Base-by-base conservation (phyloP, 2,113 vertebrate genomes). In the Panurus biarmicus region DNA sequence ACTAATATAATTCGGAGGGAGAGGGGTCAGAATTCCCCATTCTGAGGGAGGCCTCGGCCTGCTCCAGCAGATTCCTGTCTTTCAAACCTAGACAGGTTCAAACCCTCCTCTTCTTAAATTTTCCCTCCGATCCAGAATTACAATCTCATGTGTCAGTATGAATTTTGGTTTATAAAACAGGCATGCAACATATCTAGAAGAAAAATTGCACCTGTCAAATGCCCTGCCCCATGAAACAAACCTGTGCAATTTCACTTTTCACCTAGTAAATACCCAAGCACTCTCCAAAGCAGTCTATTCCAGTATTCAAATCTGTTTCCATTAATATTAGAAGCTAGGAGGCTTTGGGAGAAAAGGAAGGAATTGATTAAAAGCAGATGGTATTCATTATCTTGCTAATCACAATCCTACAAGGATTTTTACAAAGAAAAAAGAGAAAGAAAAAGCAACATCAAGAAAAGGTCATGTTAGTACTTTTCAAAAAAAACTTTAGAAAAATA, bases 151-250 rank as follows among this genome's bases (percentile, higher is more conserved):
- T 96, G 96, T 93, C 97, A 95, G 65, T 79, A 94, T 85, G 91
- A 93, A 96, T 97, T 97, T 95, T 95, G 93, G 88, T 97, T 98
- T 97, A 97, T 97, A 97, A 97, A 98, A 96, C 95, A 97, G 93
- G 96, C 94, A 96, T 97, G 96, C 87, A 98, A 97, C 96, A 97
- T 95, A 95, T 91, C 96, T 85, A 94, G 93, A 97, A 97, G 98
- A 98, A 98, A 98, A 97, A 98, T 97, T 97, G 95, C 96, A 98
- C 98, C 97, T 98, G 98, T 98, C 98, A 98, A 97, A 97, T 97
- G 94, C 94, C 96, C 95, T 96, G 92, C 94, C 87, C 95, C 94
- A 81, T 93, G 97, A 98, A 97, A 97, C 97, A 96, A 96, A 97
- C 97, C 98, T 98, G 98, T 14, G 65, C 92, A 97, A 96, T 97